Conservation (phyloP, 1,140 invertebrate genomes). For the Frieseomelitta varia region DNA sequence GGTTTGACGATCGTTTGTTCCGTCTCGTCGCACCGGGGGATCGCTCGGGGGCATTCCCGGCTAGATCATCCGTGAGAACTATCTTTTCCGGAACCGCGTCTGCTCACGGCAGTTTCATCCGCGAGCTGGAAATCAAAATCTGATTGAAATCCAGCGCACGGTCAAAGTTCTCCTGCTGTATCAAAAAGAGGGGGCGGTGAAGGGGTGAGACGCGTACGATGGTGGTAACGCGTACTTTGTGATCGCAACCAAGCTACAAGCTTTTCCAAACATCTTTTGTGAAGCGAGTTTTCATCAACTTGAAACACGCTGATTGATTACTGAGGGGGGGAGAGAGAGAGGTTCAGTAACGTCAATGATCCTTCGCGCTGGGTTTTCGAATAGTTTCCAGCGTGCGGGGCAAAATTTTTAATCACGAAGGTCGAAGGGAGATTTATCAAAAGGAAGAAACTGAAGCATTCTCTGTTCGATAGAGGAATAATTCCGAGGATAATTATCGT, state of each 20-base stretch:
- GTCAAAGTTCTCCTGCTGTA: background rate
- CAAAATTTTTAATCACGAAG: background rate
- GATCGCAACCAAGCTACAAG: background rate
- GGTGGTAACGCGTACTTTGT: background rate
- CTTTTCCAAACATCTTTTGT: background rate
- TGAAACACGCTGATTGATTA: background rate
- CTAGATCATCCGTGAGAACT: slow-evolving; percentile 26
- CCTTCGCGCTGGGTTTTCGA: background rate
- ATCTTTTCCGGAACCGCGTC: background rate
- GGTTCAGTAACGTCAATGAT: background rate
- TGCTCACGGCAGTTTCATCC: slow-evolving; percentile 11
- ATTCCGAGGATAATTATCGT: background rate
- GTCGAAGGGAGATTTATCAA: background rate
- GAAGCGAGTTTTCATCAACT: background rate
- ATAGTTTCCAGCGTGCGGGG: background rate
- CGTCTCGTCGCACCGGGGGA: background rate
- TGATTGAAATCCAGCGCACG: background rate
- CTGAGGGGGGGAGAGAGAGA: no score
- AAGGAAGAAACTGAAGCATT: background rate
- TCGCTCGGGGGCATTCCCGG: slow-evolving; percentile 10
- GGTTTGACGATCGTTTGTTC: slow-evolving; percentile 8
- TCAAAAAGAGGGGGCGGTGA: background rate
- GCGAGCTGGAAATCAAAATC: background rate
- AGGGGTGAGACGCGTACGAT: no score
- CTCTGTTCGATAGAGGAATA: background rate